phyloP scores from a whole-genome alignment of 2,888 invertebrate genomes.

The Diadromus collaris region DNA sequence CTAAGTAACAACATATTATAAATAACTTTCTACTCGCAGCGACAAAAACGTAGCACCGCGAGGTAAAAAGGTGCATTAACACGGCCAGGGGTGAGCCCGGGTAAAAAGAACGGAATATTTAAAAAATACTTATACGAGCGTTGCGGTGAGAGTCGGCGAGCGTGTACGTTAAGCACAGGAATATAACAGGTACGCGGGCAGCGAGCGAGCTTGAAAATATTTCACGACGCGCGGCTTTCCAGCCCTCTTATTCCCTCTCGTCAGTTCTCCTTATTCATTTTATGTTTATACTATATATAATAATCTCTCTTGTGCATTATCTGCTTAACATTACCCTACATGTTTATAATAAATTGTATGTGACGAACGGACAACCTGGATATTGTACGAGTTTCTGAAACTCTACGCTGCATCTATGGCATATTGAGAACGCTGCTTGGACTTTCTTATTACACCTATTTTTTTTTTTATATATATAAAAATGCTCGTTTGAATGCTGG shows the following conservation, averaged over 20 bases:
- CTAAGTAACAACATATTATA: conserved; percentile 1
- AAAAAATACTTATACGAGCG: conserved; percentile 28
- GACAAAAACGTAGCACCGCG: not conserved
- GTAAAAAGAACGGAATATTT: not conserved
- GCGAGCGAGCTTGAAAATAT: conserved; percentile 28
- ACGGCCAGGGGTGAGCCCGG: not conserved
- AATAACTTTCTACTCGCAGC: conserved; percentile 3
- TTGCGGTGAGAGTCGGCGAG: conserved; percentile 40
- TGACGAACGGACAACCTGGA: conserved; percentile 1
- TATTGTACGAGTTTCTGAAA: conserved; percentile 1
- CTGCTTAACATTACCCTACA: not conserved
- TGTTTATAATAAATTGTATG: not conserved
- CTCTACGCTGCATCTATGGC: conserved; percentile 3
- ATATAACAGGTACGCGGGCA: conserved; percentile 41
- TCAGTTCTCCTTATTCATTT: conserved; percentile 8
- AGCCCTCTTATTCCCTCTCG: conserved; percentile 40
- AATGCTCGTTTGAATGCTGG: not conserved
- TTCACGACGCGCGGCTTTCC: conserved; percentile 44
- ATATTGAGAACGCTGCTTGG: not conserved
- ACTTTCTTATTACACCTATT: conserved; percentile 13
- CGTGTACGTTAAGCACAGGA: conserved; percentile 27
- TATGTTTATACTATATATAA: not conserved
- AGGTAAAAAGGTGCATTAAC: conserved; percentile 4
- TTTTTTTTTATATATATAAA: too few relatives aligned
- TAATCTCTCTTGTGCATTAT: conserved; percentile 32